Evolutionary conservation across 92 coral and sea anemone genomes (phyloP).

Genomic region (Anthopleura xanthogrammica): DNA sequence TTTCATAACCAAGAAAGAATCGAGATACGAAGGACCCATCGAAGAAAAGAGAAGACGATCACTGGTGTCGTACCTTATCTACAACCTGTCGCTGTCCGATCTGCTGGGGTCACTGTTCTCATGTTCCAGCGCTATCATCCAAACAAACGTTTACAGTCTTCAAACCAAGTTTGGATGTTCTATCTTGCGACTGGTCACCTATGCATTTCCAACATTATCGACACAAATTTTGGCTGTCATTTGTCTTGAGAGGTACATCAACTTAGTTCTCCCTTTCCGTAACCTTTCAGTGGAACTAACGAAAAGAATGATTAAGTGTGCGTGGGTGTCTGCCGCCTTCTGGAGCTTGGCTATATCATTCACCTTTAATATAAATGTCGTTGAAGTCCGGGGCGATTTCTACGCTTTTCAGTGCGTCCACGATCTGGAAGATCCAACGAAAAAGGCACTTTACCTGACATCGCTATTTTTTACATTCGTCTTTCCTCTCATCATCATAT

Average conservation of each 20-base stretch:
- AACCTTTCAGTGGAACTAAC: not conserved
- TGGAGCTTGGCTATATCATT: not conserved
- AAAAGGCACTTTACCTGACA: not conserved
- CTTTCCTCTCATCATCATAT: not conserved
- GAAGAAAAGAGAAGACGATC: not conserved
- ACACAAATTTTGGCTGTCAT: not conserved
- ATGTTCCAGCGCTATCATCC: not conserved
- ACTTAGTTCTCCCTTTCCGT: not conserved
- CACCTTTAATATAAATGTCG: not conserved
- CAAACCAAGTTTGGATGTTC: not conserved
- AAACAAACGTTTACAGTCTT: not conserved
- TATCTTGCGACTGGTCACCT: not conserved
- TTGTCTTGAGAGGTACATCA: not conserved
- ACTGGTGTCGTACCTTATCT: not conserved
- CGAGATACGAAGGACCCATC: not conserved
- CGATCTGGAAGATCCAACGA: not conserved
- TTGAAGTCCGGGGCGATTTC: not conserved
- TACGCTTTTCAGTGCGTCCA: not conserved
- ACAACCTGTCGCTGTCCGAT: conserved; percentile 1
- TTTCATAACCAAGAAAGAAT: not conserved
- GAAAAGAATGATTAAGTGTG: not conserved
- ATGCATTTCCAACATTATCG: not conserved
- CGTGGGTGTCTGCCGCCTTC: not conserved
- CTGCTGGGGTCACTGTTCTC: not conserved
- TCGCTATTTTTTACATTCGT: not conserved